These are phyloP conservation scores for Ciconia maguari DNA, from an alignment of 2,113 vertebrate genomes.

Conservation along the genomic window DNA sequence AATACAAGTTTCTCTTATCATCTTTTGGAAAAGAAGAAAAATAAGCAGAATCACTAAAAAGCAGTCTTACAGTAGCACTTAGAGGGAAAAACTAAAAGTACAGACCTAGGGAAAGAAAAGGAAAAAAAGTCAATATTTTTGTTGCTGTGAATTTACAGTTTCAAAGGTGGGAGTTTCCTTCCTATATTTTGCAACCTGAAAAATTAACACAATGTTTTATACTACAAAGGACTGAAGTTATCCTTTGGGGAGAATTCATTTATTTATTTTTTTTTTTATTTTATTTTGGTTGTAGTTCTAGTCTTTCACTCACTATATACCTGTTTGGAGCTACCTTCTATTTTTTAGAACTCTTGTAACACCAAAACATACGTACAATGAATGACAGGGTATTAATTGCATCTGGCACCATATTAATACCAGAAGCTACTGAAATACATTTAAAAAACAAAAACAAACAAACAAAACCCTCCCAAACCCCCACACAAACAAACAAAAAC, in stretches of 20 bases:
- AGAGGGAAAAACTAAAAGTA: neutral
- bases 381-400: neutral
- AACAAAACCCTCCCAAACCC: neutral
- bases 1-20: neutral
- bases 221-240: neutral
- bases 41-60: neutral
- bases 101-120: neutral
- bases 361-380: neutral
- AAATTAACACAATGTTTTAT: rapidly evolving
- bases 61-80: neutral
- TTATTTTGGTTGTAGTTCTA: neutral
- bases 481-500: neutral
- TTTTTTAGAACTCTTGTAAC: neutral
- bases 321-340: neutral
- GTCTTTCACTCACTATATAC: neutral
- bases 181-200: neutral
- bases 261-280: neutral
- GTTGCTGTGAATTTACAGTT: neutral
- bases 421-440: slow-evolving; percentile 10
- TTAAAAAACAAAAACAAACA: neutral
- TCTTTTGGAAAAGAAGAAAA: neutral
- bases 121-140: neutral
- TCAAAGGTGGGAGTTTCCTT: neutral
- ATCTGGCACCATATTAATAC: neutral
- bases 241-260: neutral